A percentile compares a stretch with the other conserved stretches of the same genome.
These are phyloP conservation scores for Muschampia plurimacula DNA, from an alignment of 2,888 invertebrate genomes.

Conservation along the genomic window DNA sequence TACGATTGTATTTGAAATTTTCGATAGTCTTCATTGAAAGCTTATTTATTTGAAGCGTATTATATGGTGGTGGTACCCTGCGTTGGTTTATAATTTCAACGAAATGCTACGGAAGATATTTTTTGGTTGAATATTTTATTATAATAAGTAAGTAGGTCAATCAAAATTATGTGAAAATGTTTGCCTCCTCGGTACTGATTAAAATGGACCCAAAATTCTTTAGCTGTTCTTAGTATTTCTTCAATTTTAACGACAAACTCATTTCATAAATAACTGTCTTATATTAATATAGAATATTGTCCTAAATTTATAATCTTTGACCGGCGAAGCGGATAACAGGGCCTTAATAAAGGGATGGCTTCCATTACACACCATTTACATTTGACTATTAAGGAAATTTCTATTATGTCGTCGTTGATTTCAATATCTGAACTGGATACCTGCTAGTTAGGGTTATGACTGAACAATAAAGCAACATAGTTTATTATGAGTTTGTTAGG, in stretches of 20 bases:
- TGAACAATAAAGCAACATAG: neutral
- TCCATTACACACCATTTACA: constrained; percentile 25
- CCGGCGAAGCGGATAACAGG: constrained; percentile 22
- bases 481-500: neutral
- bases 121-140: too few relatives aligned
- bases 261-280: constrained; percentile 19
- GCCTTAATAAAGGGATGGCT: constrained; percentile 24
- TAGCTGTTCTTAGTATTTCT: too few relatives aligned
- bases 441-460: neutral
- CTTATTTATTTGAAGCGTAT: too few relatives aligned
- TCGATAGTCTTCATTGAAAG: too few relatives aligned
- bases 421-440: neutral
- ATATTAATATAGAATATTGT: neutral
- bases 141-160: too few relatives aligned
- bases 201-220: too few relatives aligned
- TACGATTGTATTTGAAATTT: too few relatives aligned
- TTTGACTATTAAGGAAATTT: constrained; percentile 17
- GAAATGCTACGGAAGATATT: too few relatives aligned
- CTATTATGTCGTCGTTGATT: constrained; percentile 14
- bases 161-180: too few relatives aligned
- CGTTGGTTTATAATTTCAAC: too few relatives aligned
- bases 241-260: neutral
- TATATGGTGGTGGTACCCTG: too few relatives aligned
- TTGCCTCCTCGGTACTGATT: too few relatives aligned
- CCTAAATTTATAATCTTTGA: constrained; percentile 27